These are phyloP conservation scores for Scomberomorus guttatus DNA, from an alignment of 2,797 vertebrate species.

Conservation along the genomic window DNA sequence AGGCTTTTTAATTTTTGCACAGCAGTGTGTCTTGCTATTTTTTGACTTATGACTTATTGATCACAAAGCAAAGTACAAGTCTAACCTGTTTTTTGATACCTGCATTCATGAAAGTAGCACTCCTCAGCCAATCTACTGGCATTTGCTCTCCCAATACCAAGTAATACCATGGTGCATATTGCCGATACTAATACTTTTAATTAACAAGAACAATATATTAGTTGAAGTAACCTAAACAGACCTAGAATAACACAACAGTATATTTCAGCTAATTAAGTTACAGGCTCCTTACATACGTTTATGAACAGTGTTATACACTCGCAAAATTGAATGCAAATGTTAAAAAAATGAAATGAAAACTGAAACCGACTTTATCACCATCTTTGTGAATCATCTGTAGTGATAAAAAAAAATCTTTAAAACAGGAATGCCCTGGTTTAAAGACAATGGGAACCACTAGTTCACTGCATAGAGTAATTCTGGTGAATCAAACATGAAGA, in stretches of 20 bases:
- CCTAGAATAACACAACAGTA: not conserved
- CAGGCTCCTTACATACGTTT: not conserved
- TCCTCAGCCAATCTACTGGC: too few species aligned
- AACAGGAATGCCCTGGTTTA: not conserved
- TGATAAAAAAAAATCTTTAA: not conserved
- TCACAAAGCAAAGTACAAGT: too few species aligned
- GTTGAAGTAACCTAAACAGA: not conserved
- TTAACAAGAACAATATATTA: not conserved
- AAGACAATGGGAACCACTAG: not conserved
- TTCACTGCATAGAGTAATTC: not conserved
- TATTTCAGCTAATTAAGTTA: not conserved
- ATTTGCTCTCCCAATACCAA: not conserved
- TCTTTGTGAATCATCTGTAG: not conserved
- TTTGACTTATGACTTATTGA: too few species aligned
- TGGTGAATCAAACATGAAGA: constrained; percentile 8
- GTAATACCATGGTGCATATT: not conserved
- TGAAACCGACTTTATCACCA: too few species aligned
- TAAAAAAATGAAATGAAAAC: not conserved
- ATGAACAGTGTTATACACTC: not conserved
- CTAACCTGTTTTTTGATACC: too few species aligned
- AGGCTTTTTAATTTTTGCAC: too few species aligned
- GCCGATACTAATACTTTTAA: not conserved
- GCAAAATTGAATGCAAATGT: not conserved
- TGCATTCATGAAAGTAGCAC: too few species aligned
- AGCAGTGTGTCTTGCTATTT: too few species aligned